Conservation (phyloP, 2,888 invertebrate species). For the Microplitis manilae region DNA sequence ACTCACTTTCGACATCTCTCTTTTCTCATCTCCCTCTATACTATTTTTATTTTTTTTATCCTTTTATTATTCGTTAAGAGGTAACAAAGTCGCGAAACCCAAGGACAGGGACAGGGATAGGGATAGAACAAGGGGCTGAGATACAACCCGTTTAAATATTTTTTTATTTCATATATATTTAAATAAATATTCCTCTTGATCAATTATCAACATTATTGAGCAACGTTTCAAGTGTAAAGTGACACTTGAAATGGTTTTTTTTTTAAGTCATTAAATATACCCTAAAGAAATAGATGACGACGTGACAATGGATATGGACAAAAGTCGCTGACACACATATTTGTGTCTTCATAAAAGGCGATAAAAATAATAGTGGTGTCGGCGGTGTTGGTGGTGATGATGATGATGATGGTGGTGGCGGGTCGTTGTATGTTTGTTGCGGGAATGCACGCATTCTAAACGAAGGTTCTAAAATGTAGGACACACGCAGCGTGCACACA, state of each 20-base stretch:
- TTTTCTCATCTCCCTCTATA: slow-evolving; percentile 5
- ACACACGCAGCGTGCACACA: slow-evolving; percentile 55
- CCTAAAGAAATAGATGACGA: slow-evolving; percentile 1
- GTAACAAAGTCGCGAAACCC: neutral
- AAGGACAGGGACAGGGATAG: neutral
- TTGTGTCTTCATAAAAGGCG: slow-evolving; percentile 10
- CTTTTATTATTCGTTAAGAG: slow-evolving; percentile 3
- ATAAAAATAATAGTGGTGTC: slow-evolving; percentile 9
- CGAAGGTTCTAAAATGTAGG: slow-evolving; percentile 68
- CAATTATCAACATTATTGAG: neutral
- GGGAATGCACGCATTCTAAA: slow-evolving; percentile 41
- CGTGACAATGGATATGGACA: neutral
- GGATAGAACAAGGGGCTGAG: neutral
- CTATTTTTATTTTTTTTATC: slow-evolving; percentile 14
- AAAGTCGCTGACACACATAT: slow-evolving; percentile 10
- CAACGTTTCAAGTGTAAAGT: neutral
- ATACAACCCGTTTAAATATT: neutral
- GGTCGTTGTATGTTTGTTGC: neutral
- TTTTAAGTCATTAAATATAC: neutral
- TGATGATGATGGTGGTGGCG: neutral
- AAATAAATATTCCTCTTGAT: neutral
- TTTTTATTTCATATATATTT: neutral
- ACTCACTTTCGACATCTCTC: slow-evolving; percentile 18
- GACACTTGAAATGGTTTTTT: neutral
- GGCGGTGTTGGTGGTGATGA: neutral